Base-by-base conservation (phyloP, 2,113 vertebrate species). In the Meles meles region DNA sequence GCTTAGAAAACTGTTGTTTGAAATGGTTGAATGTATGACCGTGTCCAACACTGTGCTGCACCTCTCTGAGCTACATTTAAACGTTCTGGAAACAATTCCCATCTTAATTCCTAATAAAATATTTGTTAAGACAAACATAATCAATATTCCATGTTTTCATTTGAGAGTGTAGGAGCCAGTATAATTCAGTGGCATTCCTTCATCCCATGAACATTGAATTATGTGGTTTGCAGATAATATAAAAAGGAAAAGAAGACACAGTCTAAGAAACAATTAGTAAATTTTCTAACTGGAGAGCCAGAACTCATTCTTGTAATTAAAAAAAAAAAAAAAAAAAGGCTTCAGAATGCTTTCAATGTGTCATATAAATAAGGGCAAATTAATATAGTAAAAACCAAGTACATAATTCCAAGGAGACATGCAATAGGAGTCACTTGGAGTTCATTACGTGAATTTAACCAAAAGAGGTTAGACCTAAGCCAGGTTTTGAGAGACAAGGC, bases 281-380 rank as follows among this genome's bases (percentile, higher is more conserved):
- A 57, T 82, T 80, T 96, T 93, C 61, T 85, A 95, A 85, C 12
- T 86, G 29, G 47, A 90, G 76, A 90, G 47, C 27, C 90, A 88
- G 81, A 97, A 92, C 37, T 84, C 74, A 57, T 89, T 94, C 69
- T 29, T 3, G 1, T 39, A 82, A 47, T 84, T 92, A 12, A 65
- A 57, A 52, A 47, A 61, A 25, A 80, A 63, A 61, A 47, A 59
- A 81, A 90, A 90, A 72, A 49, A 76, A 21, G 29, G 17, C 21
- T 95, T 97, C 91, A 69, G 81, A 93, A 96, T 49, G 61, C 59
- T 94, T 95, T 96, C 89, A 96, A 79, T 12, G 57, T 91, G 95
- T 93, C 96, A 93, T 10, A 93, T 55, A 97, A 92, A 93, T 86
- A 97, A 95, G 52, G 13, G 61, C 20, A 93, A 97, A 96, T 97